Evolutionary conservation across 2,113 vertebrate species (phyloP).

Genomic region (Oryctolagus cuniculus): DNA sequence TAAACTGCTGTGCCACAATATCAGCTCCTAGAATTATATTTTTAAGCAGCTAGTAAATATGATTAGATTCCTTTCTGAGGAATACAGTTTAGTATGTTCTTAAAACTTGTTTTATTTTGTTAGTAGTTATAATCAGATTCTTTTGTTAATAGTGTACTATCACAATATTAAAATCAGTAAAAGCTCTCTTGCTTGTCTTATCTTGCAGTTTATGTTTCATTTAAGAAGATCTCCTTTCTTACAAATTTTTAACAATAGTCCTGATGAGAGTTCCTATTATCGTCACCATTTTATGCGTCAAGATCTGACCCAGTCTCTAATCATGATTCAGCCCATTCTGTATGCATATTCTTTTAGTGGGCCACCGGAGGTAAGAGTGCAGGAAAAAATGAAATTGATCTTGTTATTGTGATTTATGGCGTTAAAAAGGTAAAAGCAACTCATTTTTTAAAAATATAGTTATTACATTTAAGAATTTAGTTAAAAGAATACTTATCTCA

Average conservation of each 20-base stretch:
- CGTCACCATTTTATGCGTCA: conserved; percentile 98
- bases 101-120: conserved; percentile 48
- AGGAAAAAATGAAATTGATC: neutral
- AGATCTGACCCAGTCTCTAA: conserved; percentile 97
- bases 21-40: conserved; percentile 11
- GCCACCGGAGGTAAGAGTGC: conserved; percentile 93
- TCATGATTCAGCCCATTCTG: conserved; percentile 98
- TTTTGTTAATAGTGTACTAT: conserved; percentile 48
- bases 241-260: conserved; percentile 99
- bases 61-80: neutral
- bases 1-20: no score
- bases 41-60: conserved; percentile 31
- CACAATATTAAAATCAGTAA: conserved; percentile 41
- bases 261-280: conserved; percentile 98
- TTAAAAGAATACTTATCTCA: conserved; percentile 2
- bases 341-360: conserved; percentile 98
- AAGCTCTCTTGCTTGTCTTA: conserved; percentile 59
- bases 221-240: conserved; percentile 98
- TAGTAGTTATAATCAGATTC: conserved; percentile 41
- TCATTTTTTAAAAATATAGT: neutral
- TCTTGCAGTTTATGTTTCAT: conserved; percentile 98
- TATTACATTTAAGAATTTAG: conserved; percentile 56
- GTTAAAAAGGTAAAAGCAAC: conserved; percentile 4
- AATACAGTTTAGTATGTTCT: conserved; percentile 33
- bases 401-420: neutral